Percentiles rank a stretch among this genome's conserved stretches.
Conservation (phyloP, 2,113 vertebrate species). For the Mystacornis crossleyi region DNA sequence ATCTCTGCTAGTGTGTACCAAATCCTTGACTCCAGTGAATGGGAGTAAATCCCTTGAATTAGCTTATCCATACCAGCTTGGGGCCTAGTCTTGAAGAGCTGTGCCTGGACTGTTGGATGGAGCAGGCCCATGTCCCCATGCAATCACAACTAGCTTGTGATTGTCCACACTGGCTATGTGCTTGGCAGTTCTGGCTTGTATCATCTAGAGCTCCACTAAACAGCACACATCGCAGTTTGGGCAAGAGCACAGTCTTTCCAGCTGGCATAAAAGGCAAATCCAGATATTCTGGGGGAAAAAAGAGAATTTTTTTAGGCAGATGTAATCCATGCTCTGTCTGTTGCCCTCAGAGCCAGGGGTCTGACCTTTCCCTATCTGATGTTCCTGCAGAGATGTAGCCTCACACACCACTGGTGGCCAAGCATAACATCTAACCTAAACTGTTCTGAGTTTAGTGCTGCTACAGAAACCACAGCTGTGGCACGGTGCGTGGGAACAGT, state of each 20-base stretch:
- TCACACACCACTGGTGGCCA: background rate
- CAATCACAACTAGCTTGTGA: background rate
- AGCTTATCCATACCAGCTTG: background rate
- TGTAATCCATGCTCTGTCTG: background rate
- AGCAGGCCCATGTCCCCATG: background rate
- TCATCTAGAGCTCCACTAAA: background rate
- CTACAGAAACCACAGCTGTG: background rate
- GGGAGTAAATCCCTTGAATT: background rate
- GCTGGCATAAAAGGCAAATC: background rate
- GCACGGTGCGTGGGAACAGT: background rate
- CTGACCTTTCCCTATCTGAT: background rate
- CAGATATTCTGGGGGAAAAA: background rate
- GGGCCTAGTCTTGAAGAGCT: background rate
- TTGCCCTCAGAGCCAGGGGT: background rate
- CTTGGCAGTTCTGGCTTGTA: background rate
- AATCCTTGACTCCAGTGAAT: background rate
- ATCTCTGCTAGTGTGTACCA: background rate
- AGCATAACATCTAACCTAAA: background rate
- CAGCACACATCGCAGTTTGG: fast-evolving
- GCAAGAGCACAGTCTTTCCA: background rate
- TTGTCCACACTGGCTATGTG: no score
- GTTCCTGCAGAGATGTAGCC: background rate
- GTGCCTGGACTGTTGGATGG: background rate
- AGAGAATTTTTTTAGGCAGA: background rate
- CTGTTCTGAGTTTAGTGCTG: background rate